Conservation (phyloP, 2,797 vertebrate species). For the Arrhamphus sclerolepis region DNA sequence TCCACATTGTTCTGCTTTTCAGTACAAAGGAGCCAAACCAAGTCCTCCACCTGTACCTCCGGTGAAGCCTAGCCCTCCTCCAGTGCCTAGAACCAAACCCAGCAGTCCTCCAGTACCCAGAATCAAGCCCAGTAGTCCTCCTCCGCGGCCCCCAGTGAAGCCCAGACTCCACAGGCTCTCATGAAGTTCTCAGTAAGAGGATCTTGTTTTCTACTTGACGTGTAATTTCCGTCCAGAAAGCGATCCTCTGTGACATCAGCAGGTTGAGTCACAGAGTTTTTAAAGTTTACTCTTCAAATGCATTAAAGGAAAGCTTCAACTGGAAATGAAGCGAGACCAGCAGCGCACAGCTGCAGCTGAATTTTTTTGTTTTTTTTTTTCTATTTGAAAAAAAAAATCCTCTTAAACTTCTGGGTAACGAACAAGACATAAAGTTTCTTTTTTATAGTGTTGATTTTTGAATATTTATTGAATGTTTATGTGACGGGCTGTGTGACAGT, state of each 20-base stretch:
- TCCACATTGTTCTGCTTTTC: conserved; percentile 2
- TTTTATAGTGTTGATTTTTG: neutral
- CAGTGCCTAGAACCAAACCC: conserved; percentile 40
- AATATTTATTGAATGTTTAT: conserved; percentile 41
- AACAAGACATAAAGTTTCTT: neutral
- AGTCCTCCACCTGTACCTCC: conserved; percentile 46
- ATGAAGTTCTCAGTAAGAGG: conserved; percentile 21
- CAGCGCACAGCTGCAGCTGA: conserved; percentile 27
- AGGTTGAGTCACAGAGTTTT: neutral
- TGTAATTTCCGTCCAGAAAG: neutral
- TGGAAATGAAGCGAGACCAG: conserved; percentile 10
- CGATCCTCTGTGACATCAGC: neutral
- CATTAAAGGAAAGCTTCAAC: conserved; percentile 3
- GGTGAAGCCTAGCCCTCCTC: conserved; percentile 41
- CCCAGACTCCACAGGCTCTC: conserved; percentile 31
- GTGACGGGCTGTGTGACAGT: conserved; percentile 3
- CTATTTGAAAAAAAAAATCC: too few species aligned
- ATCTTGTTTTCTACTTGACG: neutral
- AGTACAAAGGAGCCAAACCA: conserved; percentile 35
- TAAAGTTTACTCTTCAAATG: conserved; percentile 16
- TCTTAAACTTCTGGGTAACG: neutral
- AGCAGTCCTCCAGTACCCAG: conserved; percentile 34
- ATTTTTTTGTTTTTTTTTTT: neutral
- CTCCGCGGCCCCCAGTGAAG: conserved; percentile 42
- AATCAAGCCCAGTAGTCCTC: conserved; percentile 15